These are phyloP conservation scores for Varanus komodoensis DNA, from an alignment of 2,113 vertebrate species.

Conservation along the genomic window DNA sequence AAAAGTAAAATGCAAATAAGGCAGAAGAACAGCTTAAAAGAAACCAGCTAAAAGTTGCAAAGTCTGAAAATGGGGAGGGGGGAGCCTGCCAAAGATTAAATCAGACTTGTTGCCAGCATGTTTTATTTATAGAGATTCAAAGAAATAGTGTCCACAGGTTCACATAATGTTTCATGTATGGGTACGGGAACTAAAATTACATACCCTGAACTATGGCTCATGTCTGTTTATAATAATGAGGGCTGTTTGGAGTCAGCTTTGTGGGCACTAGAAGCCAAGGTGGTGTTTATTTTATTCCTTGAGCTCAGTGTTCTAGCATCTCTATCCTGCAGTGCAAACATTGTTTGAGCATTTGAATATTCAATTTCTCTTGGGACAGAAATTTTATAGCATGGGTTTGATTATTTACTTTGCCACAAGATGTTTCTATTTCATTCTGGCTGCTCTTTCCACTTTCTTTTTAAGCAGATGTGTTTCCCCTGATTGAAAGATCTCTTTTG, in stretches of 20 bases:
- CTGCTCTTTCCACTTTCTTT: conserved; percentile 31
- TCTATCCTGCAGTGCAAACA: conserved; percentile 41
- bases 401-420: conserved; percentile 32
- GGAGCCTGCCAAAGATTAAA: conserved; percentile 24
- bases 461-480: conserved; percentile 22
- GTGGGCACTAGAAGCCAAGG: conserved; percentile 37
- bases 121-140: conserved; percentile 42
- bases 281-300: conserved; percentile 31
- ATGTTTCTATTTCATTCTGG: conserved; percentile 42
- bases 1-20: neutral
- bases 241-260: conserved; percentile 44
- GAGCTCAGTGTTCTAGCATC: neutral
- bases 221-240: conserved; percentile 39
- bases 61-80: neutral
- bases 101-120: conserved; percentile 21
- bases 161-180: conserved; percentile 35
- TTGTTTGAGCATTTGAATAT: conserved; percentile 33
- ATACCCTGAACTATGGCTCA: conserved; percentile 35
- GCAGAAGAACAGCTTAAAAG: neutral
- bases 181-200: conserved; percentile 45
- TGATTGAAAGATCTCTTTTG: conserved; percentile 32
- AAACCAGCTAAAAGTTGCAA: neutral
- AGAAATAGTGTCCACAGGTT: conserved; percentile 38
- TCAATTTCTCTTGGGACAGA: conserved; percentile 29
- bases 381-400: conserved; percentile 16